Conservation (phyloP, 2,797 vertebrate species). For the Fistularia tabacaria region DNA sequence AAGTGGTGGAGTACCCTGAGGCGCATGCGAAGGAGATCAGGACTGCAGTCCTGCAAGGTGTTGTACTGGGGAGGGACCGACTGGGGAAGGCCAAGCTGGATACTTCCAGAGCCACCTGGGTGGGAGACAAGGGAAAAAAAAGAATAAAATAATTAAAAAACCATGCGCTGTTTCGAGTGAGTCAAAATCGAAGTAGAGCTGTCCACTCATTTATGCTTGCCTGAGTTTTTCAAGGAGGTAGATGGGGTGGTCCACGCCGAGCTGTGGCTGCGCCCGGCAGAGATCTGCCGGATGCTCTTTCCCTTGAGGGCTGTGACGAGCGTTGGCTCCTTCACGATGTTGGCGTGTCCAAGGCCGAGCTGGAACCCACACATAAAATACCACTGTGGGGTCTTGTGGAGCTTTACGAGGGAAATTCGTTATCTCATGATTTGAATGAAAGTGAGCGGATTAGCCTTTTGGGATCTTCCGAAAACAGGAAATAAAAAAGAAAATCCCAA, state of each 20-base stretch:
- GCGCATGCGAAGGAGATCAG: constrained; percentile 70
- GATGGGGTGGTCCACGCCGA: constrained; percentile 80
- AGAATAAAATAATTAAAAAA: too few species aligned
- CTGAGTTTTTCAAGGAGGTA: constrained; percentile 70
- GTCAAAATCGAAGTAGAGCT: neutral
- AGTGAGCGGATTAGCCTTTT: neutral
- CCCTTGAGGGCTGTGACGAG: constrained; percentile 72
- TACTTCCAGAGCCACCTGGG: constrained; percentile 62
- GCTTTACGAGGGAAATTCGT: neutral
- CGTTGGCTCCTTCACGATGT: constrained; percentile 75
- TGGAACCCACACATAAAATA: constrained; percentile 38
- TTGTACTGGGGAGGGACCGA: constrained; percentile 78
- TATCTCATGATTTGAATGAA: neutral
- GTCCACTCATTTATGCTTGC: constrained; percentile 41
- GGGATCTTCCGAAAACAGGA: too few species aligned
- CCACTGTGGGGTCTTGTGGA: neutral
- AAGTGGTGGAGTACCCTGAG: constrained; percentile 79
- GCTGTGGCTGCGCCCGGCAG: constrained; percentile 81
- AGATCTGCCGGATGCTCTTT: constrained; percentile 79
- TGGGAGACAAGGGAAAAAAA: constrained; percentile 13
- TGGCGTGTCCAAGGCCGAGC: constrained; percentile 80
- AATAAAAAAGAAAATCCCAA: too few species aligned
- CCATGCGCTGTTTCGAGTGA: neutral
- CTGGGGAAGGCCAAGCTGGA: constrained; percentile 75
- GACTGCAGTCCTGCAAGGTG: constrained; percentile 76